Conservation (phyloP, 2,888 invertebrate species). For the Andrena trimmerana region DNA sequence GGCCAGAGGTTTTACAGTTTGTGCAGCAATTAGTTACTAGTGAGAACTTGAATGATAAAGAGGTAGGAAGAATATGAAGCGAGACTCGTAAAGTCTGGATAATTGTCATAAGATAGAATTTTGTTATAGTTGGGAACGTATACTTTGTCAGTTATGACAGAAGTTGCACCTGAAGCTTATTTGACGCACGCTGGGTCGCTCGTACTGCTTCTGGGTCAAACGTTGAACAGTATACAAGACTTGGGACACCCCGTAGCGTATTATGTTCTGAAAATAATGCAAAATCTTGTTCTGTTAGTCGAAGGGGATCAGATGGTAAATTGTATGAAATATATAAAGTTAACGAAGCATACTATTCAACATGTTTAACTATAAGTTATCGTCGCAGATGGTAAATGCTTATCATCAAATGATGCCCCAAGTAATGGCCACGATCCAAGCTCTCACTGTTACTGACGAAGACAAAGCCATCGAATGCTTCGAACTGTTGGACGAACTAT, state of each 20-base stretch:
- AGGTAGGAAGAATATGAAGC: conserved; percentile 84
- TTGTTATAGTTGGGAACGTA: conserved; percentile 88
- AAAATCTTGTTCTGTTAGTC: conserved; percentile 88
- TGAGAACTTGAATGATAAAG: conserved; percentile 87
- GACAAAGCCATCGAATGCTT: conserved; percentile 88
- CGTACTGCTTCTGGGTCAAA: conserved; percentile 86
- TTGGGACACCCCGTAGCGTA: conserved; percentile 86
- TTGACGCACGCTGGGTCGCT: conserved; percentile 88
- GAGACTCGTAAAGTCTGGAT: background rate
- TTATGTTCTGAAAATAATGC: conserved; percentile 89
- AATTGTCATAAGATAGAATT: conserved; percentile 13
- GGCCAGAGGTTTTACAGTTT: conserved; percentile 89
- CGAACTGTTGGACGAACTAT: conserved; percentile 89
- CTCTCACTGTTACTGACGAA: conserved; percentile 86
- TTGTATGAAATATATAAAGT: conserved; percentile 33
- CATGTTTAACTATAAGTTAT: conserved; percentile 23
- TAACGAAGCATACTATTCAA: background rate
- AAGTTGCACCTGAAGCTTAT: conserved; percentile 90
- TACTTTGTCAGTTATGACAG: conserved; percentile 89
- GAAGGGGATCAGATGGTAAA: conserved; percentile 88
- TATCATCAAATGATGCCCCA: conserved; percentile 88
- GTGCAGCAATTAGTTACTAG: conserved; percentile 87
- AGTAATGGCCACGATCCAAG: conserved; percentile 88
- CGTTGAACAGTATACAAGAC: conserved; percentile 85
- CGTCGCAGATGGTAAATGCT: conserved; percentile 86